phyloP scores from a whole-genome alignment of 1,140 invertebrate genomes.

The Drosophila insularis region DNA sequence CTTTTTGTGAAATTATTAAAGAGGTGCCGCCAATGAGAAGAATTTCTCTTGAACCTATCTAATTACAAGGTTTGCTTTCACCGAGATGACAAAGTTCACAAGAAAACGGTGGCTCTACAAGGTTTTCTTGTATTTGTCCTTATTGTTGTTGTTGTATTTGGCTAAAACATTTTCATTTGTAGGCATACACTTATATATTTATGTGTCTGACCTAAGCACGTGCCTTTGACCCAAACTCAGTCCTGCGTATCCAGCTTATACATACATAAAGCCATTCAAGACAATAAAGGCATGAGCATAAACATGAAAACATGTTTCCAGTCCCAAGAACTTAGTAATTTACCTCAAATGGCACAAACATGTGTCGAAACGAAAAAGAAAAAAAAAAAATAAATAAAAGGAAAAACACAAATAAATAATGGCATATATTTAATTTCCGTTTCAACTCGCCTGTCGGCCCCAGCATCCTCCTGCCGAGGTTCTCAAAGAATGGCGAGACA shows the following conservation, averaged over 20 bases:
- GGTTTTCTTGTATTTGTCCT: neutral
- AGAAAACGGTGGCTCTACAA: neutral
- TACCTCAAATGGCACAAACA: constrained; percentile 56
- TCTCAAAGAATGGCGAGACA: constrained; percentile 20
- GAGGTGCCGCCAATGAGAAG: neutral
- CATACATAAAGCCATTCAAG: constrained; percentile 17
- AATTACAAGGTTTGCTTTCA: neutral
- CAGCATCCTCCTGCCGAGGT: constrained; percentile 18
- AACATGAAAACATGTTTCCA: constrained; percentile 44
- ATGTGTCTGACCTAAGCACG: constrained; percentile 40
- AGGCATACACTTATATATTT: constrained; percentile 32
- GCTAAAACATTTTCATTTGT: constrained; percentile 15
- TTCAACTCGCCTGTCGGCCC: constrained; percentile 5
- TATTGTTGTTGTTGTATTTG: neutral
- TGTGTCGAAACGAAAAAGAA: constrained; percentile 45
- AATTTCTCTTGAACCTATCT: constrained; percentile 10
- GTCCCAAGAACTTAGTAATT: constrained; percentile 43
- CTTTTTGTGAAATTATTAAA: constrained; percentile 3
- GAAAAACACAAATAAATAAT: constrained; percentile 41
- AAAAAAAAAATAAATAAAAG: constrained; percentile 27
- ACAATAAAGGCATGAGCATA: constrained; percentile 31
- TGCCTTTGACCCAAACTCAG: constrained; percentile 35
- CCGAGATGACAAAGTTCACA: constrained; percentile 5
- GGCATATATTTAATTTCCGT: constrained; percentile 73
- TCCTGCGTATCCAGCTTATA: constrained; percentile 18